These are phyloP conservation scores for Tuberolachnus salignus DNA, from an alignment of 2,888 invertebrate genomes.

Conservation along the genomic window DNA sequence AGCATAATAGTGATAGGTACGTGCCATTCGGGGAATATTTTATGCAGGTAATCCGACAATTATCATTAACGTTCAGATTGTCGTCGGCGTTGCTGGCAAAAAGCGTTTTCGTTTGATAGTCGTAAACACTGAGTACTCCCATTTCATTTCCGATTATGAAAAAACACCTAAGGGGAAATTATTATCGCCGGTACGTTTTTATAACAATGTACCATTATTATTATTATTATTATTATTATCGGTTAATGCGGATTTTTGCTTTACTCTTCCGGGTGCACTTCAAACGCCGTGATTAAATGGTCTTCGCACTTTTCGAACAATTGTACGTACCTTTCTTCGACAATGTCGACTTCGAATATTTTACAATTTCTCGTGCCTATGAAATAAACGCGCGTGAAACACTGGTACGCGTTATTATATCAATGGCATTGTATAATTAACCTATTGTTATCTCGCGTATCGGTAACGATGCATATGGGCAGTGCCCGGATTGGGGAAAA, in stretches of 20 bases:
- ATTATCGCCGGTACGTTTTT: not conserved
- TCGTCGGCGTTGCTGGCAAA: too few relatives aligned
- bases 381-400: too few relatives aligned
- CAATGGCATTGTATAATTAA: too few relatives aligned
- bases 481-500: too few relatives aligned
- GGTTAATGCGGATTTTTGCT: too few relatives aligned
- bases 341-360: constrained; percentile 20
- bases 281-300: constrained; percentile 17
- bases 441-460: too few relatives aligned
- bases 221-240: too few relatives aligned
- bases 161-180: not conserved
- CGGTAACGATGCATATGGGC: too few relatives aligned
- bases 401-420: too few relatives aligned
- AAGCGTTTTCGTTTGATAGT: not conserved
- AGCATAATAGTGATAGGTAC: too few relatives aligned
- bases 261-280: constrained; percentile 21
- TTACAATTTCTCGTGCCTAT: constrained; percentile 23
- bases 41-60: constrained; percentile 9
- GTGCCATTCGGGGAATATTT: constrained; percentile 19
- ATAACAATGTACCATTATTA: not conserved
- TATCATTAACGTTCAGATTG: not conserved
- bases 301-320: constrained; percentile 9
- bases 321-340: not conserved
- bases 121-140: not conserved
- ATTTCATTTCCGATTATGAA: not conserved